phyloP scores from a whole-genome alignment of 2,113 vertebrate species.

The Meriones unguiculatus region DNA sequence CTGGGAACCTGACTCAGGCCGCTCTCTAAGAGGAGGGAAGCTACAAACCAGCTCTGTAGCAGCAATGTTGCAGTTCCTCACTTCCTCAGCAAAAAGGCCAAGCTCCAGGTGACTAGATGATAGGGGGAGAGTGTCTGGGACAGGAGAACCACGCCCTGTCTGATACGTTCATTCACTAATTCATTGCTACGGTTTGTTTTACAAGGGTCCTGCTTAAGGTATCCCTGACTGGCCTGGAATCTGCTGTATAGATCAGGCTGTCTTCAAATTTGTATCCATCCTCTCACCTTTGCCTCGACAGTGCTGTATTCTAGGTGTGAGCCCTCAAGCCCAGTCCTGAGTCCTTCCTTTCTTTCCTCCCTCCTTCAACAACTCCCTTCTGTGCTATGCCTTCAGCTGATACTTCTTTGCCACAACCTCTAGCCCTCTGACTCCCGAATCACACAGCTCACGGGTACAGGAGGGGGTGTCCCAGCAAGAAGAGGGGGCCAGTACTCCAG shows the following conservation, averaged over 20 bases:
- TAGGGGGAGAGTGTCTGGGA: rapidly evolving
- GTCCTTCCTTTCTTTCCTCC: not conserved
- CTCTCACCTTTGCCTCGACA: not conserved
- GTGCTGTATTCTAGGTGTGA: not conserved
- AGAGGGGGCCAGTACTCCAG: not conserved
- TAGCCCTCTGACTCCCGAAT: not conserved
- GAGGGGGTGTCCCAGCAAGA: not conserved
- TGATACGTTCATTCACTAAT: not conserved
- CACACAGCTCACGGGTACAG: not conserved
- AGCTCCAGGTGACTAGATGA: not conserved
- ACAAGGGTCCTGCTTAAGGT: not conserved
- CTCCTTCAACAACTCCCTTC: too few relatives aligned
- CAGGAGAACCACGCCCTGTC: not conserved
- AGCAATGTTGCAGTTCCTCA: not conserved
- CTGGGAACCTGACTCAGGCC: not conserved
- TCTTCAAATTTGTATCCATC: not conserved
- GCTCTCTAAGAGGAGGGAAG: not conserved
- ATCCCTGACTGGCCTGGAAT: not conserved
- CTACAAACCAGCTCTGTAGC: not conserved
- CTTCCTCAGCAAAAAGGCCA: not conserved
- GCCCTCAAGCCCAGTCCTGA: not conserved
- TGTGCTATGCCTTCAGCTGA: too few relatives aligned
- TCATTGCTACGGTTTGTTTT: not conserved
- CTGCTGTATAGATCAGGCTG: not conserved
- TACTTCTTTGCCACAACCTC: too few relatives aligned